Evolutionary conservation across 2,113 vertebrate species (phyloP).

Genomic region (Equus przewalskii): DNA sequence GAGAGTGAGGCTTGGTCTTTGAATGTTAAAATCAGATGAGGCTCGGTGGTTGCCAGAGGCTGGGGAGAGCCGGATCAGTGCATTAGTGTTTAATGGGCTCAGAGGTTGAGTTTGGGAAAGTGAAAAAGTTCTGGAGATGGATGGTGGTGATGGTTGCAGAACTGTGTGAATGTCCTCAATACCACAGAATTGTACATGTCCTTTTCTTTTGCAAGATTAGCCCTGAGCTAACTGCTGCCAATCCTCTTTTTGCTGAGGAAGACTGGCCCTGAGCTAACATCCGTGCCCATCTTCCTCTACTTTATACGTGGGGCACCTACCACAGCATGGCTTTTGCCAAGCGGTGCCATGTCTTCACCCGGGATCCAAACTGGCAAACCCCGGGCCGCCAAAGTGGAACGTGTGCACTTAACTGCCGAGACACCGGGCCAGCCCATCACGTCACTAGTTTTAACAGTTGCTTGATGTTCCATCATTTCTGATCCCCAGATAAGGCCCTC

Average conservation of each 20-base stretch:
- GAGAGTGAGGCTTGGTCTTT: conserved; percentile 60
- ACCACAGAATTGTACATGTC: background rate
- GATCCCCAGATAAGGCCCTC: background rate
- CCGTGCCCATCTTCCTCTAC: too few relatives aligned
- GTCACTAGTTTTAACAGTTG: background rate
- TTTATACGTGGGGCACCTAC: too few relatives aligned
- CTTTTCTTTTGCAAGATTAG: too few relatives aligned
- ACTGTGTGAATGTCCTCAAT: background rate
- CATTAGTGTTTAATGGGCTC: background rate
- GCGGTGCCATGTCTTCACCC: too few relatives aligned
- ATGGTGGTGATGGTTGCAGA: background rate
- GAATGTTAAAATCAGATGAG: conserved; percentile 67
- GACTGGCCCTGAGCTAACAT: too few relatives aligned
- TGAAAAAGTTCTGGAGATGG: background rate
- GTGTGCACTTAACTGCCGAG: too few relatives aligned
- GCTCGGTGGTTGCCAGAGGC: conserved; percentile 27
- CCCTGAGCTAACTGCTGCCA: too few relatives aligned
- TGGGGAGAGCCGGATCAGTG: background rate
- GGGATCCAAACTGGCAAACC: too few relatives aligned
- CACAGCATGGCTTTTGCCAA: too few relatives aligned
- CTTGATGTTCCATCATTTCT: background rate
- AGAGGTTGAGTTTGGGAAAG: conserved; percentile 29
- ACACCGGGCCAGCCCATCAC: too few relatives aligned
- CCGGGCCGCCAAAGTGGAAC: too few relatives aligned
- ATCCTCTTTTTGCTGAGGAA: too few relatives aligned